phyloP scores from a whole-genome alignment of 2,113 vertebrate genomes.

The Odocoileus hemionus region DNA sequence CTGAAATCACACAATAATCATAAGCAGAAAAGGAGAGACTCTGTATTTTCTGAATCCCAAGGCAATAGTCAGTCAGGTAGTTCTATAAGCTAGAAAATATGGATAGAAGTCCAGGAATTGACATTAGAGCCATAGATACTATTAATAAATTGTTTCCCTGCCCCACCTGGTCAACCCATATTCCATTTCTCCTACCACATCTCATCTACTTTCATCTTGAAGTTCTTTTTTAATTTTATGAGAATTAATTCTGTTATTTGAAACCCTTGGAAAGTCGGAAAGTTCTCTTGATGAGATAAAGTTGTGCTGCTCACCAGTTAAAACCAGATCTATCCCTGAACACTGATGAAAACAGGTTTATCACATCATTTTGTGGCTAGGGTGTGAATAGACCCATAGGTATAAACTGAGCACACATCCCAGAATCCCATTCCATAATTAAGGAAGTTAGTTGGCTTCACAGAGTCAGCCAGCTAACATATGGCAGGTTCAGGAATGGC shows the following conservation, averaged over 20 bases:
- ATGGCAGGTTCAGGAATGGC: conserved; percentile 69
- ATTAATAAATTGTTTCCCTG: not conserved
- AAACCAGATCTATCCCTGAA: conserved; percentile 23
- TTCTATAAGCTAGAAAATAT: not conserved
- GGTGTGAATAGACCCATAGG: not conserved
- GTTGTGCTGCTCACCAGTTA: not conserved
- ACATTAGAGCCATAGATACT: not conserved
- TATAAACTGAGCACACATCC: not conserved
- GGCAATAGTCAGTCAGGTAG: not conserved
- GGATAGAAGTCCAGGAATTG: not conserved
- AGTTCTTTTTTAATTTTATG: not conserved
- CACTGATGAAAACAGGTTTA: conserved; percentile 20
- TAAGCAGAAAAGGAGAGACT: not conserved
- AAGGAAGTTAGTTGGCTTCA: conserved; percentile 58
- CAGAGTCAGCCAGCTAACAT: conserved; percentile 67
- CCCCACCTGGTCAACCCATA: not conserved
- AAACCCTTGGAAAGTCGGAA: not conserved
- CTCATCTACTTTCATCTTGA: not conserved
- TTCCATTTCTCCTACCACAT: not conserved
- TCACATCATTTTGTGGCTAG: conserved; percentile 16
- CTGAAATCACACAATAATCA: not conserved
- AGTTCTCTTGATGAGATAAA: not conserved
- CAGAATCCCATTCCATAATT: conserved; percentile 47
- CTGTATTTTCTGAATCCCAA: not conserved
- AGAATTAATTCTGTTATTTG: conserved; percentile 2